Evolutionary conservation across 2,888 invertebrate species (phyloP).

Genomic region (Troides oblongomaculatus): DNA sequence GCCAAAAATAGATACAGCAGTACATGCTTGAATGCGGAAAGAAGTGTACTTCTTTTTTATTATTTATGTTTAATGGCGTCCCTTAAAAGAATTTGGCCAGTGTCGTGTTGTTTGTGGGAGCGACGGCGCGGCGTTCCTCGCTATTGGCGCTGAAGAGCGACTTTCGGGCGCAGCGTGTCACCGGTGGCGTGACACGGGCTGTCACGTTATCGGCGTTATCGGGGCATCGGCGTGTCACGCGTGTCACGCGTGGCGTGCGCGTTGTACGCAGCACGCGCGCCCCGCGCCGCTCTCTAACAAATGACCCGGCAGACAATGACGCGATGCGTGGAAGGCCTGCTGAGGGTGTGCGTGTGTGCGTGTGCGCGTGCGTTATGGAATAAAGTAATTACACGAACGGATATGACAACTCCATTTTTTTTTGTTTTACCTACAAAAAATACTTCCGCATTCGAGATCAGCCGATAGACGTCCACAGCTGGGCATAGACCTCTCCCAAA

Average conservation of each 20-base stretch:
- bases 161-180: slow-evolving; percentile 23
- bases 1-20: too few relatives aligned
- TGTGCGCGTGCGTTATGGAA: slow-evolving; percentile 13
- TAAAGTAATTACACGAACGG: slow-evolving; percentile 25
- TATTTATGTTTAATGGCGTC: too few relatives aligned
- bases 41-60: too few relatives aligned
- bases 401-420: not conserved
- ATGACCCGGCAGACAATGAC: slow-evolving; percentile 26
- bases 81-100: too few relatives aligned
- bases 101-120: too few relatives aligned
- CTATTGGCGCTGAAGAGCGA: slow-evolving; percentile 14
- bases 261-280: slow-evolving; percentile 34
- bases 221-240: slow-evolving; percentile 41
- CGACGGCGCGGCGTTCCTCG: not conserved
- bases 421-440: too few relatives aligned
- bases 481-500: too few relatives aligned
- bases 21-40: too few relatives aligned
- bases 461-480: too few relatives aligned
- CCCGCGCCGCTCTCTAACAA: slow-evolving; percentile 25
- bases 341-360: too few relatives aligned
- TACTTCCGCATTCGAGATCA: too few relatives aligned
- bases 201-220: slow-evolving; percentile 32
- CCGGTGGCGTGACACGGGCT: slow-evolving; percentile 28
- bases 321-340: slow-evolving; percentile 12
- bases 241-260: slow-evolving; percentile 35